These are phyloP conservation scores for Sinohyriopsis cumingii DNA, from an alignment of 2,888 invertebrate genomes.

Conservation along the genomic window DNA sequence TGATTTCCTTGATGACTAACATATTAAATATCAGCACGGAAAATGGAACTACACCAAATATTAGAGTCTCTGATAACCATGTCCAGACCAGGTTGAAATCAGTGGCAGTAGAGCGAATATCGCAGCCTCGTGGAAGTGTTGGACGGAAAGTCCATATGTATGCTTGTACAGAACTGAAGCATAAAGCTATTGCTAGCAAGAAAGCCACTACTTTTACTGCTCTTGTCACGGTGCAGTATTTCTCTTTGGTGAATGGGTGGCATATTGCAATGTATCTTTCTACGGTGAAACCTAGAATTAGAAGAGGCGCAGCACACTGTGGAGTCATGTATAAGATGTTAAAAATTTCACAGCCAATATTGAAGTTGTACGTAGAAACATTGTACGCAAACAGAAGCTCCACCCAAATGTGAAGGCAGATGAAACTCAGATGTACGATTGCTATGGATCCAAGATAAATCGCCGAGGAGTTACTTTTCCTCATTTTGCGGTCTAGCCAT, in stretches of 20 bases:
- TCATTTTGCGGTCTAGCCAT: constrained; percentile 65
- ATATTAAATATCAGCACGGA: constrained; percentile 65
- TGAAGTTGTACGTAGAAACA: constrained; percentile 49
- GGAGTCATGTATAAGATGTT: constrained; percentile 57
- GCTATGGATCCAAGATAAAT: constrained; percentile 68
- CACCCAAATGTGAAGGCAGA: constrained; percentile 62
- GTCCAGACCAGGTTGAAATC: constrained; percentile 60
- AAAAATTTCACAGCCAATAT: constrained; percentile 61
- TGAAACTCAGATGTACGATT: constrained; percentile 63
- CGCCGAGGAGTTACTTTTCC: constrained; percentile 69
- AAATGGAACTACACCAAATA: constrained; percentile 62
- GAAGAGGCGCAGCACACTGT: constrained; percentile 67
- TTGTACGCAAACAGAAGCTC: constrained; percentile 69
- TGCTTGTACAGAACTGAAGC: constrained; percentile 48
- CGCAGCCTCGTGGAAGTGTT: constrained; percentile 38
- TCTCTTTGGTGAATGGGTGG: constrained; percentile 63
- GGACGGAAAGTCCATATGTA: constrained; percentile 65
- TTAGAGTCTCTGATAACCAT: constrained; percentile 57
- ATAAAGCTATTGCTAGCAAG: constrained; percentile 45
- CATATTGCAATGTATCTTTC: constrained; percentile 69
- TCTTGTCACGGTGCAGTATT: constrained; percentile 62
- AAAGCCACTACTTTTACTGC: constrained; percentile 58
- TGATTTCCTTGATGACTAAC: constrained; percentile 65
- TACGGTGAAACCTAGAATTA: constrained; percentile 69
- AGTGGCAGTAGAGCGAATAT: constrained; percentile 23